phyloP scores from a whole-genome alignment of 2,113 vertebrate species.

The Pimephales promelas region DNA sequence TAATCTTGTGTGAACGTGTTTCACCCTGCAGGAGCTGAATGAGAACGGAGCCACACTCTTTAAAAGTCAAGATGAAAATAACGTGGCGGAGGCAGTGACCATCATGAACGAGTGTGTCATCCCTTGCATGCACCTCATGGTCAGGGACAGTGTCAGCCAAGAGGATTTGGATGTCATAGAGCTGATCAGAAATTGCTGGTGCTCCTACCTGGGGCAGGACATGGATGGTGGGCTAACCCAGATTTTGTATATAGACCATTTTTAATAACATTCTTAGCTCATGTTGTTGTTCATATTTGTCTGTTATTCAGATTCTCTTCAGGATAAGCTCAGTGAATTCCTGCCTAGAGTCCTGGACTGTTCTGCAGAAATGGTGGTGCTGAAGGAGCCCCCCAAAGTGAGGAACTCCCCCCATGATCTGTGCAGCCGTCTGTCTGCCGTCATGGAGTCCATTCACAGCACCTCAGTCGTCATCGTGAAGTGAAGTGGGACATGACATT shows the following conservation, averaged over 20 bases:
- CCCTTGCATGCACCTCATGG: constrained; percentile 94
- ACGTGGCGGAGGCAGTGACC: constrained; percentile 81
- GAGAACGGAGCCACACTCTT: constrained; percentile 85
- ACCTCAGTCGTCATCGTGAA: constrained; percentile 83
- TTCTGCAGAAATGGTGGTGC: constrained; percentile 81
- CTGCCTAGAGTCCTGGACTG: constrained; percentile 93
- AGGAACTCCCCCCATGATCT: constrained; percentile 90
- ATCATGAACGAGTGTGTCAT: constrained; percentile 92
- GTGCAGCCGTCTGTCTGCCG: constrained; percentile 89
- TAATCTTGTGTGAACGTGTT: not conserved
- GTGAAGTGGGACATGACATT: constrained; percentile 61
- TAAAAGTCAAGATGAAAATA: constrained; percentile 79
- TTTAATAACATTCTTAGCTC: not conserved
- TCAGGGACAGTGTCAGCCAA: constrained; percentile 75
- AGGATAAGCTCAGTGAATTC: constrained; percentile 87
- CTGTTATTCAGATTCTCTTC: constrained; percentile 78
- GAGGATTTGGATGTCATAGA: constrained; percentile 90
- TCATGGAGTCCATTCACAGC: constrained; percentile 93
- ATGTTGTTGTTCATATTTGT: not conserved
- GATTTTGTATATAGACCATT: not conserved
- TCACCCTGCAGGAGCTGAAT: constrained; percentile 81
- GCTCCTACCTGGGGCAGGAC: constrained; percentile 91
- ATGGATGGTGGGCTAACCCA: constrained; percentile 81
- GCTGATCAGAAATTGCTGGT: constrained; percentile 90
- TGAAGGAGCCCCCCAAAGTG: constrained; percentile 94